phyloP scores from a whole-genome alignment of 1,140 invertebrate species.

The Phenacoccus solenopsis region DNA sequence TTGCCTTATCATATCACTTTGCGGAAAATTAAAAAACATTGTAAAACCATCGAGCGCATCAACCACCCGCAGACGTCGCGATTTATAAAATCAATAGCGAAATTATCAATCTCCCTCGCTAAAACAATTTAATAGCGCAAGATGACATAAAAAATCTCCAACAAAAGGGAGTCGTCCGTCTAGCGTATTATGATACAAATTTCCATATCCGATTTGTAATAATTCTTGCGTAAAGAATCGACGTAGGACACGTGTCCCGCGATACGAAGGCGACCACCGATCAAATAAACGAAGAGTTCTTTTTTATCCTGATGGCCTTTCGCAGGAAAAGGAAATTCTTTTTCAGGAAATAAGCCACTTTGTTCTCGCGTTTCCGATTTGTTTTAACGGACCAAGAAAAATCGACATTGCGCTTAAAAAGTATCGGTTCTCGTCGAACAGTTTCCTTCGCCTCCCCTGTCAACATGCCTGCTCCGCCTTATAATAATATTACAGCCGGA shows the following conservation, averaged over 20 bases:
- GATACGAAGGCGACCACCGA: background rate
- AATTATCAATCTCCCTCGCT: background rate
- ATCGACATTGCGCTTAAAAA: background rate
- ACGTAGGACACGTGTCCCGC: background rate
- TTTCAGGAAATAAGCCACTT: slow-evolving; percentile 10
- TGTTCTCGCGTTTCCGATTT: slow-evolving; percentile 13
- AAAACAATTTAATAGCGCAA: background rate
- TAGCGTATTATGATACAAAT: background rate
- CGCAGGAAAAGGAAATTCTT: slow-evolving; percentile 16
- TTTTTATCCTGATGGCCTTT: background rate
- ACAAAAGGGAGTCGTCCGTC: background rate
- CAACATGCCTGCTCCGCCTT: background rate
- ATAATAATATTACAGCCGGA: background rate
- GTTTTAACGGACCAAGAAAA: slow-evolving; percentile 5
- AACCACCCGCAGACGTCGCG: background rate
- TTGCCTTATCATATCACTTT: too few species aligned
- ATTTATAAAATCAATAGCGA: background rate
- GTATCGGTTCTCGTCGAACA: background rate
- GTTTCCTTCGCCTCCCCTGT: background rate
- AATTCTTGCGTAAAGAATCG: background rate
- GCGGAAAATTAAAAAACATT: slow-evolving; percentile 2
- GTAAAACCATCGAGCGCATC: background rate
- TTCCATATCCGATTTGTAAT: background rate
- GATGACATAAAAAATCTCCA: background rate
- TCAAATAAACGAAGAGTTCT: background rate